Evolutionary conservation across 2,888 invertebrate genomes (phyloP), one percentile per base, ranked within the genome.

Genomic region (Sminthurides aquaticus): DNA sequence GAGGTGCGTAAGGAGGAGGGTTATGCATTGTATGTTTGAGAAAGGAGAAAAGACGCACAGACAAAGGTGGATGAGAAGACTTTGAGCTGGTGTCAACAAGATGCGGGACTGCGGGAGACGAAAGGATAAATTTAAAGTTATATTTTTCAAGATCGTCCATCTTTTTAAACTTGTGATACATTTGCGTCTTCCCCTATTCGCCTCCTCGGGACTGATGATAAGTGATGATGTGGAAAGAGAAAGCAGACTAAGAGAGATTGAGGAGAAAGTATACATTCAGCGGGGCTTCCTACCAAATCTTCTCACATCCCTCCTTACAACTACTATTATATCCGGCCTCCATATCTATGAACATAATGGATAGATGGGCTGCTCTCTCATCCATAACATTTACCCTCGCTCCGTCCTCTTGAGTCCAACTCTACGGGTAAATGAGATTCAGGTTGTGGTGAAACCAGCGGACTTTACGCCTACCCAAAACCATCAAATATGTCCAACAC

Each of bases 71-170:
- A n/a, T n/a, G n/a, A n/a, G n/a, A n/a, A n/a, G n/a, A n/a, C n/a
- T n/a, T n/a, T n/a, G n/a, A n/a, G n/a, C n/a, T n/a, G n/a, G n/a
- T n/a, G n/a, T n/a, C n/a, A n/a, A n/a, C n/a, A n/a, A n/a, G n/a
- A n/a, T n/a, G n/a, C n/a, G n/a, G n/a, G n/a, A n/a, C n/a, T n/a
- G n/a, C n/a, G n/a, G n/a, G n/a, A n/a, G 57, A 57, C 49, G 62
- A 57, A 62, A 57, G 62, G 57, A 56, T 62, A 49, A 62, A 62
- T 62, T 62, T 62, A 62, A 57, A 62, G 26, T 60, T 60, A 28
- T 59, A 48, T 34, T 34, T 49, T 60, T 29, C n/a, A 26, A 18
- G 22, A 26, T 28, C 49, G 52, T 60, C 60, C 49, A 60, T 60
- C 52, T 58, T 27, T n/a, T 15, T 25, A 26, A 60, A 52, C 43